A percentile compares a stretch with the other conserved stretches of the same genome.
phyloP scores from a whole-genome alignment of 2,113 vertebrate genomes.

The Apodemus sylvaticus region DNA sequence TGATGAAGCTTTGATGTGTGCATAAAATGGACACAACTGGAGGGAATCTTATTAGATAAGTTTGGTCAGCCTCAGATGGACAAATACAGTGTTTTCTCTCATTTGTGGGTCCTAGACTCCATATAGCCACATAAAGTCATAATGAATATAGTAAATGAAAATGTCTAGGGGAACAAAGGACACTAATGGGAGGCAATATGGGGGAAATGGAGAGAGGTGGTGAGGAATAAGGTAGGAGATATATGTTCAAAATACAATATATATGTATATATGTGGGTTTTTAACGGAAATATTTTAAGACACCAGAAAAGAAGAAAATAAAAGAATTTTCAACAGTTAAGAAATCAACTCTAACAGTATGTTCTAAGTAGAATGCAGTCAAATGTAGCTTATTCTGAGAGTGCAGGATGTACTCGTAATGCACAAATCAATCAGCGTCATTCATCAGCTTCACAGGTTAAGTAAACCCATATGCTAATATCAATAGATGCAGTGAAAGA shows the following conservation, averaged over 20 bases:
- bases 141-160: background rate
- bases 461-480: background rate
- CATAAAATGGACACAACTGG: background rate
- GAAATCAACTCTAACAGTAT: background rate
- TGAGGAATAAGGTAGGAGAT: background rate
- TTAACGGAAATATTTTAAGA: background rate
- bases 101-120: background rate
- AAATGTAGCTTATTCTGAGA: background rate
- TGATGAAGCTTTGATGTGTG: background rate
- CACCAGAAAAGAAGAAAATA: background rate
- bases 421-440: background rate
- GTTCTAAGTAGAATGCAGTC: background rate
- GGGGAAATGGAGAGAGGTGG: too few relatives aligned
- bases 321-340: background rate
- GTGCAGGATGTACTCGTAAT: background rate
- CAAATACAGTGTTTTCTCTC: background rate
- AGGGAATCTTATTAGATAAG: background rate
- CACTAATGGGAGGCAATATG: background rate
- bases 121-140: background rate
- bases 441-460: background rate
- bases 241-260: background rate
- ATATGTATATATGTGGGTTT: background rate
- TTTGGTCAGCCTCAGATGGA: background rate
- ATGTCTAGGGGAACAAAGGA: background rate
- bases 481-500: background rate